phyloP scores from a whole-genome alignment of 2,797 vertebrate species.

The Mallotus villosus region DNA sequence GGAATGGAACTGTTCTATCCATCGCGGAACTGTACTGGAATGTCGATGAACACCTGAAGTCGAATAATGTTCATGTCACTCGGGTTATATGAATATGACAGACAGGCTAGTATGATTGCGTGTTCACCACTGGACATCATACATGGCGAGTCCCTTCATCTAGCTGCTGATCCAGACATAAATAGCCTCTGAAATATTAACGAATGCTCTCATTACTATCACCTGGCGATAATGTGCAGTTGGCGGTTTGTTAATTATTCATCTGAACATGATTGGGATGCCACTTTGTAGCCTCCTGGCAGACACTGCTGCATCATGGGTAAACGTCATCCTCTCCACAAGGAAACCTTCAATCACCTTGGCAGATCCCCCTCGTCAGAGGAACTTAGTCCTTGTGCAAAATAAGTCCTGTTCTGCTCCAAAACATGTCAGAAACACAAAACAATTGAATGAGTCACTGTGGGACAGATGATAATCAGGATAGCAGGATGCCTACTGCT shows the following conservation, averaged over 20 bases:
- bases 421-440: constrained; percentile 3
- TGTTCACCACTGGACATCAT: not conserved
- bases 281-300: not conserved
- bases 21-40: not conserved
- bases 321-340: not conserved
- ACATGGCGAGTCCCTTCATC: not conserved
- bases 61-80: not conserved
- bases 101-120: too few species aligned
- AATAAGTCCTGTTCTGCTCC: not conserved
- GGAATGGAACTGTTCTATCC: not conserved
- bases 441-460: constrained; percentile 24
- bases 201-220: constrained; percentile 31
- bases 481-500: not conserved
- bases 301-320: not conserved
- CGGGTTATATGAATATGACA: not conserved
- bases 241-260: constrained; percentile 48
- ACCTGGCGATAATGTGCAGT: constrained; percentile 42
- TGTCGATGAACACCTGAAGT: not conserved
- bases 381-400: constrained; percentile 5
- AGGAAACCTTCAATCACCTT: constrained; percentile 8
- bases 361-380: not conserved
- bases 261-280: not conserved
- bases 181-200: constrained; percentile 58
- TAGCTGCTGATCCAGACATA: constrained; percentile 19
- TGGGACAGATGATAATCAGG: not conserved